Percentiles rank a stretch among this genome's conserved stretches.
Evolutionary conservation across 2,113 vertebrate genomes (phyloP).

Genomic region (Eira barbara): DNA sequence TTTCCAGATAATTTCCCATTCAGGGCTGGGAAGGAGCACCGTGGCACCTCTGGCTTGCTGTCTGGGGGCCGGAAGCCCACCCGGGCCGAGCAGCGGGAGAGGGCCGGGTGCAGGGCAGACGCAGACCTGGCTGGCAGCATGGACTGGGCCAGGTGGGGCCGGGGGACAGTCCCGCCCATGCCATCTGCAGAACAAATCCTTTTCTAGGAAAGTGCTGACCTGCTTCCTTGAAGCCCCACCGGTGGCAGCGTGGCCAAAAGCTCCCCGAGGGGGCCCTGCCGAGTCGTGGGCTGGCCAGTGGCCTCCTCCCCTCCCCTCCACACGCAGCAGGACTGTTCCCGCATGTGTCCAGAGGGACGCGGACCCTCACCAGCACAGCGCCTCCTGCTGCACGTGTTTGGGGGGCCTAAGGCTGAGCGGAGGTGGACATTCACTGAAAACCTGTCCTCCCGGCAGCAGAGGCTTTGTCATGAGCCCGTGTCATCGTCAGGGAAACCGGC

Average conservation of each 20-base stretch:
- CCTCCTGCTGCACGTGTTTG: not conserved
- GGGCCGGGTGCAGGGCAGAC: not conserved
- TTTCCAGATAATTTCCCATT: not conserved
- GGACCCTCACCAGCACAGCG: not conserved
- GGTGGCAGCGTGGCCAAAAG: no score
- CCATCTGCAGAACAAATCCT: not conserved
- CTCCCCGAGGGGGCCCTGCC: not conserved
- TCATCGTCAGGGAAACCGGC: not conserved
- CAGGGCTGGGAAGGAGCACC: not conserved
- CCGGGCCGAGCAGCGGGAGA: not conserved
- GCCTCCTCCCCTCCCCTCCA: not conserved
- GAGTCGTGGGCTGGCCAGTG: not conserved
- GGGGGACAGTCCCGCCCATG: not conserved
- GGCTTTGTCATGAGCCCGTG: not conserved
- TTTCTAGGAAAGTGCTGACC: slow-evolving; percentile 42
- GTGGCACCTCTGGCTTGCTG: not conserved
- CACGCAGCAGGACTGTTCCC: not conserved
- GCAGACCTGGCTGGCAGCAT: not conserved
- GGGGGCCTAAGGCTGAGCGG: not conserved
- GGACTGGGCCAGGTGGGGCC: not conserved
- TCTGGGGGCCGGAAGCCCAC: not conserved
- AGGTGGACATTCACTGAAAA: not conserved
- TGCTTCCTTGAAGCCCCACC: not conserved
- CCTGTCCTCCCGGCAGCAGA: not conserved
- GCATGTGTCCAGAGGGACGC: not conserved